phyloP scores from a whole-genome alignment of 2,113 vertebrate species.

The Ranitomeya variabilis region DNA sequence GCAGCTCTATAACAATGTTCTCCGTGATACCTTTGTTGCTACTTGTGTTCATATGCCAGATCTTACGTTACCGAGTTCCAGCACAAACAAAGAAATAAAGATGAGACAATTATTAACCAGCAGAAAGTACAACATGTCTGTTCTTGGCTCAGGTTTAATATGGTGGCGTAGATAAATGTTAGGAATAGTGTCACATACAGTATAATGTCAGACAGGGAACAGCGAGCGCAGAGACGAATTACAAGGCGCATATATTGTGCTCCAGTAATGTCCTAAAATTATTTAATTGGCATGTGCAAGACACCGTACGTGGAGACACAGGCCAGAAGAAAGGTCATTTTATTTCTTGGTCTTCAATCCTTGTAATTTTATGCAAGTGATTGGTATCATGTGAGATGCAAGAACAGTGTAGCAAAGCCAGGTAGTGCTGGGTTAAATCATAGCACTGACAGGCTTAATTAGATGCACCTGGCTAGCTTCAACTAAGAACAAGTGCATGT shows the following conservation, averaged over 20 bases:
- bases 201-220: neutral
- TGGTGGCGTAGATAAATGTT: conserved; percentile 1
- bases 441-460: too few relatives aligned
- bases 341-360: neutral
- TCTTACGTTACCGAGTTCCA: neutral
- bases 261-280: neutral
- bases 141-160: neutral
- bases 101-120: conserved; percentile 25
- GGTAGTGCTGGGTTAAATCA: too few relatives aligned
- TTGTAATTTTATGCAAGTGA: neutral
- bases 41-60: neutral
- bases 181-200: neutral
- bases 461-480: too few relatives aligned
- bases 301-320: neutral
- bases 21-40: neutral
- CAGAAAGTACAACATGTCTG: conserved; percentile 33
- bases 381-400: neutral
- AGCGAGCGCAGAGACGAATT: neutral
- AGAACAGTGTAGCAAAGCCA: neutral
- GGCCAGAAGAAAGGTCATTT: neutral
- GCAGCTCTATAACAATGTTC: neutral
- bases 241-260: neutral
- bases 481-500: too few relatives aligned
- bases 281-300: neutral
- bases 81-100: neutral